These are phyloP conservation scores for Sinotaia quadrata DNA, from an alignment of 2,888 invertebrate species.

Conservation along the genomic window DNA sequence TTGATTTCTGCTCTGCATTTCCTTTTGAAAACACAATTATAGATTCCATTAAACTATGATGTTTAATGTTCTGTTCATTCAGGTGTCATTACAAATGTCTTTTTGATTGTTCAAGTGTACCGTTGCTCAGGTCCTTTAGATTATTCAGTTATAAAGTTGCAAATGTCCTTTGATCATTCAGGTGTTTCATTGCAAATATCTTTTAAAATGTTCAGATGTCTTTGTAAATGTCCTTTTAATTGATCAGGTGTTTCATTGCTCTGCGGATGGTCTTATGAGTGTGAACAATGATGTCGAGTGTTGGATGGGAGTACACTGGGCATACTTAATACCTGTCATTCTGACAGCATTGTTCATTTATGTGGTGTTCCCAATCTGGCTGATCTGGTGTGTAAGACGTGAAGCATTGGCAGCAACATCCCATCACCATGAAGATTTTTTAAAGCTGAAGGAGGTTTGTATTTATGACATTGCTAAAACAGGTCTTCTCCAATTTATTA, in stretches of 20 bases:
- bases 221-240: no score
- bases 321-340: conserved; percentile 50
- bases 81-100: no score
- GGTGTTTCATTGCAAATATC: no score
- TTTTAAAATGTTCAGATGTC: no score
- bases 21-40: no score
- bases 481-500: not conserved
- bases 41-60: no score
- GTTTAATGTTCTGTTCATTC: no score
- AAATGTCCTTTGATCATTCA: no score
- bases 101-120: no score
- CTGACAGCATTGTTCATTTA: conserved; percentile 48
- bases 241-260: conserved; percentile 62
- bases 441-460: conserved; percentile 62
- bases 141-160: no score
- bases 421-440: conserved; percentile 60
- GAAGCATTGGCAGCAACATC: conserved; percentile 54
- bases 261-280: conserved; percentile 49
- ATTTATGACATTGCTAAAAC: not conserved
- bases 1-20: no score
- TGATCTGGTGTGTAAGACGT: conserved; percentile 52
- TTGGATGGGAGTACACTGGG: conserved; percentile 57
- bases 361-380: conserved; percentile 57
- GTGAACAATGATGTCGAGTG: conserved; percentile 57
- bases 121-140: no score